Evolutionary conservation across 2,888 invertebrate genomes (phyloP).

Genomic region (Pammene aurita): DNA sequence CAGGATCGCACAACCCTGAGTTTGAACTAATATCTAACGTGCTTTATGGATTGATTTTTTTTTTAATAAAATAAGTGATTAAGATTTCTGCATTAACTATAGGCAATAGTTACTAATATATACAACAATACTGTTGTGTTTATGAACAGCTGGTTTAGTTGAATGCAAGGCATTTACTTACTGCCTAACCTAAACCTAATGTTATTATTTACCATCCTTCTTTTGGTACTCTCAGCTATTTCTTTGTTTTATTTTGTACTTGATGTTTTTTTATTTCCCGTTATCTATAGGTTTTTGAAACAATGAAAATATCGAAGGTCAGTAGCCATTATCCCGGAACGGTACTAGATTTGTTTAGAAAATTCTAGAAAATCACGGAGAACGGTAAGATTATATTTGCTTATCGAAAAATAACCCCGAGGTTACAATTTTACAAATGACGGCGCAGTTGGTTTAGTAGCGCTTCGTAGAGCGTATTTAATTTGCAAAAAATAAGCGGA

Average conservation of each 20-base stretch:
- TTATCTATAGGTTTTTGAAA: conserved; percentile 11
- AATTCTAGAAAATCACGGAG: conserved; percentile 1
- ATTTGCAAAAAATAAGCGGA: background rate
- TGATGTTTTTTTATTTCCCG: conserved; percentile 1
- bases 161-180: no score
- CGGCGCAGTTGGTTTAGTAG: background rate
- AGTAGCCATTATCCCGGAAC: conserved; percentile 1
- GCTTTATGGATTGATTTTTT: no score
- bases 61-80: no score
- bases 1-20: no score
- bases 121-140: no score
- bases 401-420: conserved; percentile 10
- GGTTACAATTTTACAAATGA: background rate
- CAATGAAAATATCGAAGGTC: conserved; percentile 31
- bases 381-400: background rate
- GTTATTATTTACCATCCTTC: conserved; percentile 4
- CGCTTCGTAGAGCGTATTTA: background rate
- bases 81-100: no score
- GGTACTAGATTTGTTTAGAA: conserved; percentile 15
- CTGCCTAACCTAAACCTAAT: no score
- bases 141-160: no score
- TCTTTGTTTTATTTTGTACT: conserved; percentile 11
- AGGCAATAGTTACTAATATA: no score
- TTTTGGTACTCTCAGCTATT: background rate
- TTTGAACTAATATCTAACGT: no score